Evolutionary conservation across 64 coral and sea anemone genomes (phyloP), one percentile per base, ranked within the genome.

Genomic region (Montipora foliosa): DNA sequence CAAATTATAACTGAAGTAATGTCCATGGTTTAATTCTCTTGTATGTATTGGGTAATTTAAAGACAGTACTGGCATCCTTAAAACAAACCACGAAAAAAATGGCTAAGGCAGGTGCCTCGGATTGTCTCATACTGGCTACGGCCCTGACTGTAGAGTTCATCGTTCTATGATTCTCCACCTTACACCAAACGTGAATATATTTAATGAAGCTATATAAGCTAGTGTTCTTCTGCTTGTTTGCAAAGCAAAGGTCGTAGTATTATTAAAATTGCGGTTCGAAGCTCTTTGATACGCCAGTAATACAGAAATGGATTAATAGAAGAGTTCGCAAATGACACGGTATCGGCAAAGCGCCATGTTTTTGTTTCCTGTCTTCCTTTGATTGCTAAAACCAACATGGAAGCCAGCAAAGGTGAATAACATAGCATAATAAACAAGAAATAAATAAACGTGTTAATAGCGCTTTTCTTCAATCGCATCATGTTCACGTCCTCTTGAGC

Each of bases 291-390:
- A 44, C 87, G 48, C 70, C 52, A 88, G 44, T 68, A 88, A 12
- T 88, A 88, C 72, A 88, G 17, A 11, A 88, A 57, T 60, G 87
- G 87, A 88, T 88, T 88, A 3, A 88, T 52, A 15, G 50, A 88
- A 9, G 87, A 88, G 44, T 76, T 76, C 20, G 58, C 76, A 15
- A 88, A 88, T 0, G 75, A 4, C 4, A 88, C 4, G 7, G 87
- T 88, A 29, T 76, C 72, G 13, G 87, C 75, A 48, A 88, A 19
- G 10, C 53, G 55, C 51, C 75, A 88, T 17, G 58, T 21, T 69
- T 78, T 49, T 14, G 74, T 47, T 19, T 48, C 14, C 5, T 78
- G 46, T 5, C 14, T 8, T 4, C 15, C 15, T 4, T 49, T 17
- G 5, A 78, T 19, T 2, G 76, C 47, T 78, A 78, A 78, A 51